Percentiles rank a stretch among this genome's conserved stretches.
phyloP scores from a whole-genome alignment of 2,797 vertebrate genomes.

The Monodelphis domestica region DNA sequence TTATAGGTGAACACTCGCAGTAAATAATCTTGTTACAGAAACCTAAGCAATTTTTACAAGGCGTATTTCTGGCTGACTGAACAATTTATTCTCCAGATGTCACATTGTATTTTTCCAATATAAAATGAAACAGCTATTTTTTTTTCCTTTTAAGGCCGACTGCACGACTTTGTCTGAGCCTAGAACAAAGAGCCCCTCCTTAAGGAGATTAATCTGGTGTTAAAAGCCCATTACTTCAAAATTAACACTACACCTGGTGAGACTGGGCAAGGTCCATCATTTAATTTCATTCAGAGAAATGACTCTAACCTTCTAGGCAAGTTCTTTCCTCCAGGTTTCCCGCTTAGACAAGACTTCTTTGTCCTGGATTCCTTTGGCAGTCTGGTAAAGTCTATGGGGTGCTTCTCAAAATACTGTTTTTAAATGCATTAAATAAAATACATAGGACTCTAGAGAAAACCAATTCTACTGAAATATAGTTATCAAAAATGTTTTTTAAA shows the following conservation, averaged over 20 bases:
- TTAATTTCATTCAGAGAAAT: constrained; percentile 59
- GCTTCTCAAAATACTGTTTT: not conserved
- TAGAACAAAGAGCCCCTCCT: constrained; percentile 82
- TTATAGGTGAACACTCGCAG: constrained; percentile 89
- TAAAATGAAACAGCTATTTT: constrained; percentile 88
- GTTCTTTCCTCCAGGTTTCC: not conserved
- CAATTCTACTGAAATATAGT: not conserved
- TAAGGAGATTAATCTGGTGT: constrained; percentile 79
- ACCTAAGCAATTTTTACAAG: constrained; percentile 99
- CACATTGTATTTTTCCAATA: constrained; percentile 99
- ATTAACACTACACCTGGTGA: constrained; percentile 65
- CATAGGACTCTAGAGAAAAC: not conserved
- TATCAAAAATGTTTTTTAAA: not conserved
- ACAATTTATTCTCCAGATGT: constrained; percentile 98
- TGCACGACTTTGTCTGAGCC: constrained; percentile 83
- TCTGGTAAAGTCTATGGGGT: not conserved
- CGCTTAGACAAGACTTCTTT: not conserved
- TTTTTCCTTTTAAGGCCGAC: constrained; percentile 74
- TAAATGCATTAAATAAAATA: not conserved
- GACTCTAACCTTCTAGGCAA: constrained; percentile 29
- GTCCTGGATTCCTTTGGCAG: not conserved
- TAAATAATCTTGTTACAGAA: constrained; percentile 92
- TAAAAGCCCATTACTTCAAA: constrained; percentile 73
- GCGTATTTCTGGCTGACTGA: constrained; percentile 99
- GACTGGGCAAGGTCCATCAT: constrained; percentile 4